phyloP scores from a whole-genome alignment of 2,113 vertebrate genomes.

The Taurulus bubalis region DNA sequence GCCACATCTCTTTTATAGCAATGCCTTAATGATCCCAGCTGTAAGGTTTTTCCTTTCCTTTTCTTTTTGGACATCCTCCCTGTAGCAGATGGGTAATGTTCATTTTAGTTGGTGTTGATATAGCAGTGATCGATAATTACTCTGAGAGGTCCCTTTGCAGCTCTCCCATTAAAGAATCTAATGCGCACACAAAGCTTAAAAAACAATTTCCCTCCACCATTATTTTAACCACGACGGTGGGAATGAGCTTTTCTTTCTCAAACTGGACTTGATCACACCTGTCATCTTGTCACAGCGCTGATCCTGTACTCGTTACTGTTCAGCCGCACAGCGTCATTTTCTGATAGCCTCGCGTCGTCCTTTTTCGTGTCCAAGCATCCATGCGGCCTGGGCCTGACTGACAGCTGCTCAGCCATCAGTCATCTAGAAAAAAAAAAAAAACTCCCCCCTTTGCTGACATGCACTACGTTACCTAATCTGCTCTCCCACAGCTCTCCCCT shows the following conservation, averaged over 20 bases:
- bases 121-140: slow-evolving; percentile 38
- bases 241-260: background rate
- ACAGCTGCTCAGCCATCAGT: slow-evolving; percentile 16
- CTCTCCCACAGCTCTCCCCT: background rate
- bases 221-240: background rate
- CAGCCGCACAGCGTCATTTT: background rate
- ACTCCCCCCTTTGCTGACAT: slow-evolving; percentile 15
- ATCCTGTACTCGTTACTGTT: background rate
- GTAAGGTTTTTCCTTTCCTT: background rate
- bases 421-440: background rate
- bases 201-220: background rate
- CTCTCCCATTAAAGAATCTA: slow-evolving; percentile 1
- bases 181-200: background rate
- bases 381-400: background rate
- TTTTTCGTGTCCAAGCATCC: background rate
- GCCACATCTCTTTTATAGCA: background rate
- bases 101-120: slow-evolving; percentile 29
- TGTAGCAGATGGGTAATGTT: slow-evolving; percentile 29
- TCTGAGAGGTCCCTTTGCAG: slow-evolving; percentile 17
- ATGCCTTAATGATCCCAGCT: background rate
- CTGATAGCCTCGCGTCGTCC: background rate
- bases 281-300: background rate
- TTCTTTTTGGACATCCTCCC: slow-evolving; percentile 4
- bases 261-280: slow-evolving; percentile 1
- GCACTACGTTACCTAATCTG: background rate